Evolutionary conservation across 1,140 invertebrate genomes (phyloP), one percentile per base, ranked within the genome.

Genomic region (Aphelenchoides fujianensis): DNA sequence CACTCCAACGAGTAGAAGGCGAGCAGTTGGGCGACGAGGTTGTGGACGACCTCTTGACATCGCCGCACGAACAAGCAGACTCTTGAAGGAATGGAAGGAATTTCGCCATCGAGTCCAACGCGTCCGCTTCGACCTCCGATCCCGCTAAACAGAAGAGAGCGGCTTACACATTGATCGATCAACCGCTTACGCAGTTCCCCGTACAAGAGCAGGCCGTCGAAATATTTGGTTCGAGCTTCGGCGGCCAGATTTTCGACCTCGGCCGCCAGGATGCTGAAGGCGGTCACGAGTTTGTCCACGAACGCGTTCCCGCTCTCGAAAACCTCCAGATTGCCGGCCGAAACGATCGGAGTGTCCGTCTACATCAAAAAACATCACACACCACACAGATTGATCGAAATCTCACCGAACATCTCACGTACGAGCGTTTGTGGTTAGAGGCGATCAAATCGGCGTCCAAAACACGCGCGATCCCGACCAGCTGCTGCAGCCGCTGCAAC

Each of bases 21-120:
- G 83, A 89, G 88, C 57, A 91, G 83, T 85, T 92, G 91, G 53
- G 87, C 87, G 55, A 91, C 86, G 2, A 90, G 83, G 82, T 90
- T 89, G 37, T 85, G 86, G 2, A 89, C 85, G 9, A 91, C 89
- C 77, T 90, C 88, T 83, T 90, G 87, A 76, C 89, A 89, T 64
- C 90, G 86, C 66, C 85, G 87, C 23, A 90, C 85, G 88, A 90
- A 91, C 76, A 87, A 87, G 68, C 87, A 88, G 54, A 91, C 74
- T 88, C 86, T 84, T 87, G 75, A 62, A 86, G 78, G 71, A 77
- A 62, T 41, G 69, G 72, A 7, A 82, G 52, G 55, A 82, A 76
- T 23, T 73, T 63, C 28, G 67, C 34, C 37, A 81, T 73, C 27
- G 66, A 54, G 61, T 69, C 69, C 0, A 81, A 23, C 27, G 48